Evolutionary conservation across 1,140 invertebrate genomes (phyloP).

Genomic region (Batillaria attramentaria): DNA sequence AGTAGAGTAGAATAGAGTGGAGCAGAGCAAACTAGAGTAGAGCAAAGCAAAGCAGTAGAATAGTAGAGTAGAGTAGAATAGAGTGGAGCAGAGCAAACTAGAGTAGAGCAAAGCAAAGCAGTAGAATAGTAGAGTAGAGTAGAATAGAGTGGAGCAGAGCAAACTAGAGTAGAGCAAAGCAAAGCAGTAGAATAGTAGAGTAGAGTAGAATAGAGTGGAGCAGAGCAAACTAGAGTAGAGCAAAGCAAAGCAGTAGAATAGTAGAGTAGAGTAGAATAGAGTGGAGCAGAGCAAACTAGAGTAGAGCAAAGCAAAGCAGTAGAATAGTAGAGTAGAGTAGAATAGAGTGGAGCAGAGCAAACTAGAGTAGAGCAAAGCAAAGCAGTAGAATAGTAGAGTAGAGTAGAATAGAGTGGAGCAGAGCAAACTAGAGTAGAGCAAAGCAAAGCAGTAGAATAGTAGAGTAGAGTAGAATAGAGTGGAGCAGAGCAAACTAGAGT

Average conservation of each 20-base stretch:
- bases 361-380: conserved; percentile 4
- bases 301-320: neutral
- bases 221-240: conserved; percentile 18
- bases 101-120: neutral
- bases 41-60: conserved; percentile 21
- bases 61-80: conserved; percentile 19
- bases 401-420: conserved; percentile 10
- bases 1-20: conserved; percentile 24
- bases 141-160: conserved; percentile 18
- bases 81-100: conserved; percentile 25
- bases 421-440: neutral
- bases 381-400: conserved; percentile 10
- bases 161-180: conserved; percentile 8
- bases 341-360: conserved; percentile 6
- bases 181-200: neutral
- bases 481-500: neutral
- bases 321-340: conserved; percentile 20
- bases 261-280: conserved; percentile 24
- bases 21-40: conserved; percentile 29
- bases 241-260: conserved; percentile 18
- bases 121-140: conserved; percentile 13
- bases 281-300: conserved; percentile 11
- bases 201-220: conserved; percentile 24
- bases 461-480: neutral
- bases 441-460: neutral